phyloP scores from a whole-genome alignment of 2,888 invertebrate species.

The Dyspetes luteomarginatus region DNA sequence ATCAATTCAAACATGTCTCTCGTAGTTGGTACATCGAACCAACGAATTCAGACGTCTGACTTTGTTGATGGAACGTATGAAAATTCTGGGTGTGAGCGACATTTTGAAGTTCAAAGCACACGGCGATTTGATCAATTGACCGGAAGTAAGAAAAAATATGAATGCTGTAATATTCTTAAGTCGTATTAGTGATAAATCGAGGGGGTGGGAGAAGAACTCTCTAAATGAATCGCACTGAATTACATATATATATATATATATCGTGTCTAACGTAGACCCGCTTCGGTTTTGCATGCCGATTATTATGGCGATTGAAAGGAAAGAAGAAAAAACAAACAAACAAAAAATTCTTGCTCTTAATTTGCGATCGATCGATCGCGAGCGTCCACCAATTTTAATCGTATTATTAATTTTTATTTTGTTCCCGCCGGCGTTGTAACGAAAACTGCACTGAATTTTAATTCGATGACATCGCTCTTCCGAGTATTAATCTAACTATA shows the following conservation, averaged over 20 bases:
- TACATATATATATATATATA: constrained; percentile 36
- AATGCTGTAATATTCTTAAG: constrained; percentile 49
- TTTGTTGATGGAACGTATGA: too few relatives aligned
- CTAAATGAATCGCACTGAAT: constrained; percentile 23
- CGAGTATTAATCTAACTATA: constrained; percentile 78
- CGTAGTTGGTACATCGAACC: constrained; percentile 45
- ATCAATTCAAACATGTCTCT: background rate
- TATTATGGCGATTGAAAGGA: background rate
- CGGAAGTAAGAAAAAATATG: constrained; percentile 2
- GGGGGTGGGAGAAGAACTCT: constrained; percentile 3
- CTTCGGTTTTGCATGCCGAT: constrained; percentile 47
- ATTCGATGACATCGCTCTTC: constrained; percentile 75
- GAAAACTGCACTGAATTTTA: constrained; percentile 68
- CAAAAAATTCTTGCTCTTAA: background rate
- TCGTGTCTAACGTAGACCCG: constrained; percentile 54
- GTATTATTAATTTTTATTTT: background rate
- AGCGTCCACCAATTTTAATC: constrained; percentile 15
- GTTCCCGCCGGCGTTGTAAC: constrained; percentile 55
- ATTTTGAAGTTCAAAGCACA: too few relatives aligned
- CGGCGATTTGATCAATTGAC: constrained; percentile 9
- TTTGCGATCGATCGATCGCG: constrained; percentile 16
- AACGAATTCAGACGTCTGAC: too few relatives aligned
- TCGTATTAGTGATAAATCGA: constrained; percentile 26
- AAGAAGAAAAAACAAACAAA: too few relatives aligned
- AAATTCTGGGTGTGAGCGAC: too few relatives aligned